Evolutionary conservation across 2,888 invertebrate genomes (phyloP).

Genomic region (Parelbella ahira): DNA sequence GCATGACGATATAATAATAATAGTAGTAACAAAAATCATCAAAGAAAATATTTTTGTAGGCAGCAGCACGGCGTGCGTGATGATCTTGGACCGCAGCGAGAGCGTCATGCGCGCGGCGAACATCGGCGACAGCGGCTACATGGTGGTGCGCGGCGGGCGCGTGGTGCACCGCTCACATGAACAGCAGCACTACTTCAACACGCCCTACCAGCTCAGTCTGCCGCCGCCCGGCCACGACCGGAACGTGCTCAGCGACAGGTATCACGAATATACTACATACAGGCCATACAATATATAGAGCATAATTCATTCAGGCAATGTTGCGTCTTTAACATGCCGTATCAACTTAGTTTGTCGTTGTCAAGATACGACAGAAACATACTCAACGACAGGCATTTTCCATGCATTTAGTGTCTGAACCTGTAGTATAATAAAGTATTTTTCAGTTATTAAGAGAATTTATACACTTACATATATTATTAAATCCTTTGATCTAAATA

Average conservation of each 20-base stretch:
- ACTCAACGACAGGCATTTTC: constrained; percentile 93
- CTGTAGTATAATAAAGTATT: too few species aligned
- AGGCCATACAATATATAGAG: too few species aligned
- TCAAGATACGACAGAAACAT: constrained; percentile 93
- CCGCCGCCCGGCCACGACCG: constrained; percentile 94
- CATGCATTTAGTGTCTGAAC: too few species aligned
- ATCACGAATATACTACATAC: constrained; percentile 32
- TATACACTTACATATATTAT: too few species aligned
- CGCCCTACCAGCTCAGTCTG: constrained; percentile 97
- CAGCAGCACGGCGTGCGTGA: constrained; percentile 98
- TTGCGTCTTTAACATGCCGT: constrained; percentile 99
- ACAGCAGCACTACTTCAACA: constrained; percentile 99
- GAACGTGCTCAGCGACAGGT: constrained; percentile 94
- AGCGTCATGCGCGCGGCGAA: constrained; percentile 96
- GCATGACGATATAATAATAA: too few species aligned
- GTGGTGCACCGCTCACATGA: constrained; percentile 96
- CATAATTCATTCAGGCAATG: constrained; percentile 98
- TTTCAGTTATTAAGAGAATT: too few species aligned
- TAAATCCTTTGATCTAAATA: too few species aligned
- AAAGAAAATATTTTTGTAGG: constrained; percentile 85
- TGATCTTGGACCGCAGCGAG: constrained; percentile 94
- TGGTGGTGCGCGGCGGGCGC: constrained; percentile 92
- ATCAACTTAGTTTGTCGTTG: constrained; percentile 96
- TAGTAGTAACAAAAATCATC: too few species aligned
- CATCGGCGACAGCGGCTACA: constrained; percentile 99